phyloP scores from a whole-genome alignment of 2,113 vertebrate species.

The Lasiurus cinereus region DNA sequence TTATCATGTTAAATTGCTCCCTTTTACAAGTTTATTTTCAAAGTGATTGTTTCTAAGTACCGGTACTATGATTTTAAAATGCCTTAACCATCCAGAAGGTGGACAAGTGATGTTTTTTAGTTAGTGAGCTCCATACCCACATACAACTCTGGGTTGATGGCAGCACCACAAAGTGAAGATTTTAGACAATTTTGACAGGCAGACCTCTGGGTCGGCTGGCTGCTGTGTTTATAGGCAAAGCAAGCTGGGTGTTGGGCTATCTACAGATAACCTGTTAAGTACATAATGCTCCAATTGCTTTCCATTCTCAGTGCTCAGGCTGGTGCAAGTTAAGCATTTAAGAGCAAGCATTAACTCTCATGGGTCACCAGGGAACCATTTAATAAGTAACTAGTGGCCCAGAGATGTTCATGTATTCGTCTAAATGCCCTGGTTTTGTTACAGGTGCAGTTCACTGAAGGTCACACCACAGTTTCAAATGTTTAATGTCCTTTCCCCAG shows the following conservation, averaged over 20 bases:
- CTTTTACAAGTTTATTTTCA: not conserved
- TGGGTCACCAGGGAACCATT: slow-evolving; percentile 61
- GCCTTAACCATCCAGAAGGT: not conserved
- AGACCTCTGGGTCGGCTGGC: not conserved
- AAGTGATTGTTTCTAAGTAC: not conserved
- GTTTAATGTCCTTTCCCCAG: slow-evolving; percentile 75
- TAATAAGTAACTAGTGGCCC: slow-evolving; percentile 78
- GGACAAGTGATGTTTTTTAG: slow-evolving; percentile 22
- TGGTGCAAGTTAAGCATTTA: slow-evolving; percentile 57
- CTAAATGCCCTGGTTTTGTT: slow-evolving; percentile 58
- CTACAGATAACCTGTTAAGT: slow-evolving; percentile 29
- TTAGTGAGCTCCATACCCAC: not conserved
- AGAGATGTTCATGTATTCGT: slow-evolving; percentile 64
- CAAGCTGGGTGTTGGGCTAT: not conserved
- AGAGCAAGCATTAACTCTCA: slow-evolving; percentile 63
- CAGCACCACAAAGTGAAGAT: not conserved
- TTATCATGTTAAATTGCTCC: not conserved
- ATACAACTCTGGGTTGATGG: not conserved
- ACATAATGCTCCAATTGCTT: not conserved
- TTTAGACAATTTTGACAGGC: slow-evolving; percentile 19
- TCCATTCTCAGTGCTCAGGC: not conserved
- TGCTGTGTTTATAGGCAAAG: slow-evolving; percentile 46
- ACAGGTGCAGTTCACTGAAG: slow-evolving; percentile 65
- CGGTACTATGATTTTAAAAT: not conserved
- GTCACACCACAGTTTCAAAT: slow-evolving; percentile 72